A percentile compares a stretch with the other conserved stretches of the same genome.
Conservation (phyloP, 2,113 vertebrate genomes). For the Tricholaema leucomelas region DNA sequence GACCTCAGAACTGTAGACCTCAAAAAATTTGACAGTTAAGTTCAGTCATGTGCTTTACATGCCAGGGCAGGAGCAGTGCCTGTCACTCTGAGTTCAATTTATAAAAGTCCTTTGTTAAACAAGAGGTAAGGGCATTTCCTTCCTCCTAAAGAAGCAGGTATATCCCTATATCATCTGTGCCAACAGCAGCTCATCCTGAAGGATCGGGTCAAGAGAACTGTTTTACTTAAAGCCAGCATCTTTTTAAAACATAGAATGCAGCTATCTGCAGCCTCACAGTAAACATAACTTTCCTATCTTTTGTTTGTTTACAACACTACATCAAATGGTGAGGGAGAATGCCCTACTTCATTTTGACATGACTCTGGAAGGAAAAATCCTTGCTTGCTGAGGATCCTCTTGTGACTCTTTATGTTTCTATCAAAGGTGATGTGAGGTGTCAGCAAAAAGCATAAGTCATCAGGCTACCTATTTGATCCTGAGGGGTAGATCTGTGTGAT, state of each 20-base stretch:
- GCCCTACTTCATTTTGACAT: neutral
- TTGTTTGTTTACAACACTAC: neutral
- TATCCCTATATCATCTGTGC: neutral
- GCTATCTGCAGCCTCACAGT: neutral
- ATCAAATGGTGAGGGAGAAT: neutral
- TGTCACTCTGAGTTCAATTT: neutral
- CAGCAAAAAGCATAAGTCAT: neutral
- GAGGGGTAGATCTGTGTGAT: neutral
- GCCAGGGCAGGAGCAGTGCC: neutral
- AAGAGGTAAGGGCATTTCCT: slow-evolving; percentile 2
- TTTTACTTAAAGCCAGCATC: neutral
- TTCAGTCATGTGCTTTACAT: neutral
- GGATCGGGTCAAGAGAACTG: neutral
- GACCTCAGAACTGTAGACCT: neutral
- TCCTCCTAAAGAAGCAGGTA: neutral
- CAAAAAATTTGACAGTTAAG: neutral
- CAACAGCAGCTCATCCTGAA: neutral
- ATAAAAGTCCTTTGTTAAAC: neutral
- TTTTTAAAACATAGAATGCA: neutral
- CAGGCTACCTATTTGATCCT: neutral
- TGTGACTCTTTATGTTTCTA: neutral
- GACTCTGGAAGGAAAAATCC: neutral
- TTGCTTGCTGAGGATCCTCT: rapidly evolving
- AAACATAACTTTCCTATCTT: neutral
- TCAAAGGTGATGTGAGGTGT: neutral